These are phyloP conservation scores for Cyclargus thomasi DNA, from an alignment of 1,140 invertebrate genomes.

Conservation along the genomic window DNA sequence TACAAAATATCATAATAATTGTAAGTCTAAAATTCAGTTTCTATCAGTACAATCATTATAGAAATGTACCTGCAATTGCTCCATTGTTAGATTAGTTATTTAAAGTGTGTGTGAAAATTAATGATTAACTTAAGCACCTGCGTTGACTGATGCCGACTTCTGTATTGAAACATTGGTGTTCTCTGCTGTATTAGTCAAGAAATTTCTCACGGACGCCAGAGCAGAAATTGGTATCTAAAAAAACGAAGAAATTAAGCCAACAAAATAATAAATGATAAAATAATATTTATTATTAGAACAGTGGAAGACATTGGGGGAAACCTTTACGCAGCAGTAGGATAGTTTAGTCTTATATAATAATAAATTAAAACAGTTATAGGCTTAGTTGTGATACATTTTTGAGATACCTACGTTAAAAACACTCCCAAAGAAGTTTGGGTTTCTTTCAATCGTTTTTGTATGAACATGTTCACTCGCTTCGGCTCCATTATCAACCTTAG, in stretches of 20 bases:
- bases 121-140: constrained; percentile 44
- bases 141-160: constrained; percentile 53
- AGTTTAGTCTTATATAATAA: too few species aligned
- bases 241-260: constrained; percentile 5
- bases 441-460: constrained; percentile 48
- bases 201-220: constrained; percentile 56
- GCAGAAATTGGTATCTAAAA: constrained; percentile 67
- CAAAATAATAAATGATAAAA: neutral
- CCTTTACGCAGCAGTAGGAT: too few species aligned
- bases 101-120: constrained; percentile 20
- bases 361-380: too few species aligned
- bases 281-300: neutral
- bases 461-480: constrained; percentile 32
- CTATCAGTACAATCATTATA: too few species aligned
- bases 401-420: constrained; percentile 58
- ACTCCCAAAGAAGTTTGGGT: constrained; percentile 56
- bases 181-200: constrained; percentile 54
- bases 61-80: too few species aligned
- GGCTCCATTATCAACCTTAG: constrained; percentile 28
- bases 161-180: constrained; percentile 57
- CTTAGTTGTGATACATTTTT: neutral
- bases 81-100: too few species aligned
- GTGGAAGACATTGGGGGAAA: too few species aligned
- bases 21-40: too few species aligned
- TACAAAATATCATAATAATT: too few species aligned